Evolutionary conservation across 2,113 vertebrate genomes (phyloP), one percentile per base, ranked within the genome.

Genomic region (Microtus montanus): DNA sequence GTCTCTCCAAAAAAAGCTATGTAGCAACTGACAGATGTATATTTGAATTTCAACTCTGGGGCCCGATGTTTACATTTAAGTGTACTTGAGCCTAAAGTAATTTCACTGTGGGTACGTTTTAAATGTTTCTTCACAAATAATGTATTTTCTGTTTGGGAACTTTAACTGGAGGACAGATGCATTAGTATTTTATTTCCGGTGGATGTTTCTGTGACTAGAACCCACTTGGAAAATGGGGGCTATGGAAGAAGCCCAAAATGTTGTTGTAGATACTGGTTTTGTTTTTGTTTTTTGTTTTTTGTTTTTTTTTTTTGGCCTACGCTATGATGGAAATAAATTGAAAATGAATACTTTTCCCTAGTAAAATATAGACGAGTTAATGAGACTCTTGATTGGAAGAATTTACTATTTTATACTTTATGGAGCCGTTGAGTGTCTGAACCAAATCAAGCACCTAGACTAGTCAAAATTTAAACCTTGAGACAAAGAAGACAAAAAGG

Each of bases 161-260:
- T 83, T 63, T 66, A 71, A 91, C 44, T 4, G 13, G 26, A 33
- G 38, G 47, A n/a, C 54, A 54, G 91, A 82, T 89, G 33, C 14
- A 24, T 63, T 92, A 54, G 54, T 78, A 47, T 61, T 90, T 91
- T 93, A 93, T 94, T 86, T 94, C 54, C 28, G 68, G 38, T n/a
- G 82, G 74, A 70, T 47, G 44, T 54, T 84, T 92, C 89, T 54
- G 13, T 92, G 64, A 41, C 82, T 22, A 52, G n/a, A 33, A 26
- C 80, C 87, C 61, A 90, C 35, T 82, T 94, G 78, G 90, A 93
- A 64, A 83, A 86, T 64, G 70, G 38, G 28, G 12, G 4, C 96
- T 98, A 98, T 96, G 91, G 92, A 98, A 96, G 91, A 97, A 97
- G 95, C 33, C 20, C 85, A 95, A 97, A 97, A 97, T 95, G 75